Evolutionary conservation across 2,888 invertebrate genomes (phyloP), one percentile per base, ranked within the genome.

Genomic region (Tipula unca): DNA sequence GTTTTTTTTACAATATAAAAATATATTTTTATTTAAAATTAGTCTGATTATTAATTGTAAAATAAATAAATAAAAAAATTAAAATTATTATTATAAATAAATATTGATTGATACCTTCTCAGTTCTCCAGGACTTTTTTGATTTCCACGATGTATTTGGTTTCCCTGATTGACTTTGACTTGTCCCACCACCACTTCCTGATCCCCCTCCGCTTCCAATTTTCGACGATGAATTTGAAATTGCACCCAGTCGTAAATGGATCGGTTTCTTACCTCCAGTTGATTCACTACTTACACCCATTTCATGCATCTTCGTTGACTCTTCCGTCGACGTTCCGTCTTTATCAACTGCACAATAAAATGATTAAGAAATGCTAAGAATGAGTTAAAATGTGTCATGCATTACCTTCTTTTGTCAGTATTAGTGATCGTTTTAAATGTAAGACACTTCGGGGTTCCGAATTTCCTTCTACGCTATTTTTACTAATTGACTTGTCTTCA

Each of bases 161-260:
- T 42, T 84, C 13, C 39, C 69, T 25, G 69, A 69, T 10, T 69
- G 69, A 69, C 13, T 69, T 20, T 69, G 36, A 14, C 36, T 42
- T 29, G 25, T 25, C 20, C 84, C 39, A 84, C 32, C 32, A 84
- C 42, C 29, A 39, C 85, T 14, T 29, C 85, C 42, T 6, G 39
- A 42, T 6, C 42, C 42, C 25, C 25, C 39, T 4, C 69, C 69
- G 25, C 69, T 85, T 85, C 25, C 85, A 29, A 20, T 48, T 85
- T 29, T 48, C 10, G 36, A 29, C 29, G 48, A 54, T 54, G 48
- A 54, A 84, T 84, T 84, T 20, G 88, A 87, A 86, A 86, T 86
- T 20, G 87, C 87, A 29, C 88, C 87, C 85, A 88, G 85, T 42
- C 87, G 86, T 14, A 87, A 85, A 86, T 88, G 87, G n/a, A 88